phyloP scores from a whole-genome alignment of 2,797 vertebrate genomes.

The Xiphophorus birchmanni region DNA sequence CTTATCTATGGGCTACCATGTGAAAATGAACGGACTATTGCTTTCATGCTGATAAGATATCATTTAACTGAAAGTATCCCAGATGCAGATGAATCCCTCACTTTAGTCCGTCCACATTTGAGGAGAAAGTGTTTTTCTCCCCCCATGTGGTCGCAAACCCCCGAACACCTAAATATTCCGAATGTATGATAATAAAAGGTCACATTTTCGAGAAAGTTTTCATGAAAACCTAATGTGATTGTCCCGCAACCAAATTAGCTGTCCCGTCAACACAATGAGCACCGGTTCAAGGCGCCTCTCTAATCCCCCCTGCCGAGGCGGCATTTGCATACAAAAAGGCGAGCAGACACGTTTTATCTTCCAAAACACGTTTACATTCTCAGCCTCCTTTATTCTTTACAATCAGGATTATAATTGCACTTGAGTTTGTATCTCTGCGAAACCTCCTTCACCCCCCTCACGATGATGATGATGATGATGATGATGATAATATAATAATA shows the following conservation, averaged over 20 bases:
- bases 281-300: constrained; percentile 43
- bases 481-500: constrained; percentile 24
- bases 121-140: not conserved
- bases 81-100: constrained; percentile 40
- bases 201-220: constrained; percentile 42
- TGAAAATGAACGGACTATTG: constrained; percentile 36
- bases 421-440: constrained; percentile 65
- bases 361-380: constrained; percentile 64
- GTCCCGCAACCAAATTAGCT: constrained; percentile 61
- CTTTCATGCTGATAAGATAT: constrained; percentile 48
- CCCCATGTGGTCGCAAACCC: constrained; percentile 47
- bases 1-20: constrained; percentile 31
- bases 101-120: constrained; percentile 21
- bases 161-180: constrained; percentile 29
- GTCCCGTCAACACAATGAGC: constrained; percentile 52
- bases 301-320: constrained; percentile 56
- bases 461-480: not conserved
- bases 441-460: constrained; percentile 1
- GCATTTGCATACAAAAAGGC: constrained; percentile 74
- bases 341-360: constrained; percentile 52
- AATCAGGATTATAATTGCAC: constrained; percentile 77
- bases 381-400: constrained; percentile 64
- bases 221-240: constrained; percentile 71
- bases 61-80: constrained; percentile 27
- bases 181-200: constrained; percentile 20